Evolutionary conservation across 2,113 vertebrate genomes (phyloP).

Genomic region (Pao palembangensis): DNA sequence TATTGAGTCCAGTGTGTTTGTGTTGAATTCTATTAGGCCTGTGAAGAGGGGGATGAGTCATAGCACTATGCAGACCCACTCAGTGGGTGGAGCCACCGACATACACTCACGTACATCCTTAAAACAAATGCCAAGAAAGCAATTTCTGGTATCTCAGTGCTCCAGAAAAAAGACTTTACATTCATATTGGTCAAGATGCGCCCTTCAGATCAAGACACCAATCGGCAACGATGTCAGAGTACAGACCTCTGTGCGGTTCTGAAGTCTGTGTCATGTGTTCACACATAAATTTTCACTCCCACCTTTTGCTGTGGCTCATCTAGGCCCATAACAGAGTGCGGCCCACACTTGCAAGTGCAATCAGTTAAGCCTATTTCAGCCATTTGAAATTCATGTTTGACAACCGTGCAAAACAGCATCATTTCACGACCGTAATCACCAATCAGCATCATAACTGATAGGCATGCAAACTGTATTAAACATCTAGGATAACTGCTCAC

Average conservation of each 20-base stretch:
- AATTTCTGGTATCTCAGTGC: constrained; percentile 6
- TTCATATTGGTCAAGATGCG: background rate
- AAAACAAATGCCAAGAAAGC: constrained; percentile 47
- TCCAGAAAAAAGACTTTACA: constrained; percentile 5
- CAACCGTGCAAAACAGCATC: constrained; percentile 10
- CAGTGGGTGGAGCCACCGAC: constrained; percentile 68
- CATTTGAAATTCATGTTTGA: constrained; percentile 23
- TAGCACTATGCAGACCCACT: constrained; percentile 70
- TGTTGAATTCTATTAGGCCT: constrained; percentile 70
- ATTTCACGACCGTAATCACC: background rate
- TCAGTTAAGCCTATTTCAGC: constrained; percentile 45
- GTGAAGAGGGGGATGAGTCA: constrained; percentile 73
- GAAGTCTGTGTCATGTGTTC: constrained; percentile 55
- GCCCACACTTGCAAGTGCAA: constrained; percentile 53
- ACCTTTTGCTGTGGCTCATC: constrained; percentile 64
- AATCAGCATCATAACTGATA: constrained; percentile 9
- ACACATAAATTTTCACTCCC: constrained; percentile 65
- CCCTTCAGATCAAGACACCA: constrained; percentile 1
- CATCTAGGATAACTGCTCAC: background rate
- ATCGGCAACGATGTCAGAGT: constrained; percentile 5
- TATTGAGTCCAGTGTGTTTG: constrained; percentile 61
- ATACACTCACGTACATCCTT: constrained; percentile 53
- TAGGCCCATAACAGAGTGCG: constrained; percentile 47
- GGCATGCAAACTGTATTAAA: constrained; percentile 9
- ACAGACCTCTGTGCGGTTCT: constrained; percentile 11